Base-by-base conservation (phyloP, 1,140 invertebrate genomes). In the Luehdorfia chinensis region DNA sequence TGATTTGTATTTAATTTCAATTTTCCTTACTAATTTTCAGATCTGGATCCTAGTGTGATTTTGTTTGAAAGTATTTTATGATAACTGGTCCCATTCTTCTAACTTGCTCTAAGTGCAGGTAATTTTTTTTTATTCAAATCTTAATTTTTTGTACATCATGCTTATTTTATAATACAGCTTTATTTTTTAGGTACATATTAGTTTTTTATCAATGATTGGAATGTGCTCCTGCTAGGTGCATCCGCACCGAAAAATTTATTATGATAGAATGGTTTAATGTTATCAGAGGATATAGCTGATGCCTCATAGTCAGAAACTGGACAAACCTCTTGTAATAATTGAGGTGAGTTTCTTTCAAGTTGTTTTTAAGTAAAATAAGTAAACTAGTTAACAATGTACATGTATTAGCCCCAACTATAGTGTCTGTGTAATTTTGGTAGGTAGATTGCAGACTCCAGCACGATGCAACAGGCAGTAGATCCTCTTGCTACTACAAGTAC, bases 381-480 rank as follows among this genome's bases (percentile, higher is more conserved):
- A n/a, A n/a, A n/a, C n/a, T n/a, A n/a, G n/a, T n/a, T n/a, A n/a
- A n/a, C n/a, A n/a, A n/a, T n/a, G n/a, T n/a, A n/a, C n/a, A n/a
- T n/a, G n/a, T n/a, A n/a, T n/a, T n/a, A n/a, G n/a, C n/a, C n/a
- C n/a, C n/a, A 57, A 66, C 69, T 86, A 85, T 62, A 87, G 79
- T 78, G 49, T 41, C 68, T 59, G 55, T 65, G 60, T 80, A 27
- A 61, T 60, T 73, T 76, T 75, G 85, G 69, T 74, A 87, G 87
- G 84, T 87, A 88, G 87, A 87, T 87, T 74, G 85, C 87, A 75
- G 87, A 88, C 72, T 87, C 85, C 78, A 87, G 83, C 87, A 87
- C 83, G 61, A 88, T 88, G 87, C 85, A 88, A 72, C 87, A 88
- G 68, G 87, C 87, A 52, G 87, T 88, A 53, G 87, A 88, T 65